Evolutionary conservation across 2,888 invertebrate species (phyloP), one percentile per base, ranked within the genome.

Genomic region (Brachylomia viminalis): DNA sequence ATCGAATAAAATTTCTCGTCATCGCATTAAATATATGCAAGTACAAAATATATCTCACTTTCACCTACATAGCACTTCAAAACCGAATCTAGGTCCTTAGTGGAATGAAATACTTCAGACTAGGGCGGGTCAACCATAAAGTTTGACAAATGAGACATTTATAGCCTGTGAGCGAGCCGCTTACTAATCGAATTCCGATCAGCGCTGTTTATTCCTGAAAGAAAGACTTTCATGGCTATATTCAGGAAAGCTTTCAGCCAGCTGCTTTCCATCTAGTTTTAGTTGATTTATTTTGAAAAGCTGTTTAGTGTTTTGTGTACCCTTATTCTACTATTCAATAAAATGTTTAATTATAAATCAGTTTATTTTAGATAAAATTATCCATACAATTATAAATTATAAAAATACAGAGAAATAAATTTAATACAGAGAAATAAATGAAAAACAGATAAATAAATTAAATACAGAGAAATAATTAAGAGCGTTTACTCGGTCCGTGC

Each of bases 131-230:
- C 89, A 82, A 79, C 89, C 91, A 91, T 93, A 92, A 92, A 93
- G 88, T 92, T 91, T 92, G 92, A 92, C 90, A 91, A 93, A 92
- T 89, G 92, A 89, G 91, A 91, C 91, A 86, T 91, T 92, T 91
- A 92, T 92, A 89, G 85, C 87, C 49, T 61, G 79, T 75, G 76
- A 79, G 69, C 75, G 80, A 75, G 77, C 81, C 85, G 89, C 90
- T 85, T 91, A 81, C 89, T 90, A 91, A 92, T 92, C 91, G 89
- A 90, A 88, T 84, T 71, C 75, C 78, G 80, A 86, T 87, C 87
- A 81, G 72, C 71, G 27, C 67, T 78, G 78, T 77, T 69, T 84
- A 81, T 79, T 77, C 47, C 72, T 61, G 47, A 77, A 73, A 62
- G 52, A 73, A 72, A 66, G 58, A 81, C 73, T 74, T 84, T 68